Evolutionary conservation across 23 tunicate species (phyloP), one percentile per base, ranked within the genome.

Genomic region (Styela clava): DNA sequence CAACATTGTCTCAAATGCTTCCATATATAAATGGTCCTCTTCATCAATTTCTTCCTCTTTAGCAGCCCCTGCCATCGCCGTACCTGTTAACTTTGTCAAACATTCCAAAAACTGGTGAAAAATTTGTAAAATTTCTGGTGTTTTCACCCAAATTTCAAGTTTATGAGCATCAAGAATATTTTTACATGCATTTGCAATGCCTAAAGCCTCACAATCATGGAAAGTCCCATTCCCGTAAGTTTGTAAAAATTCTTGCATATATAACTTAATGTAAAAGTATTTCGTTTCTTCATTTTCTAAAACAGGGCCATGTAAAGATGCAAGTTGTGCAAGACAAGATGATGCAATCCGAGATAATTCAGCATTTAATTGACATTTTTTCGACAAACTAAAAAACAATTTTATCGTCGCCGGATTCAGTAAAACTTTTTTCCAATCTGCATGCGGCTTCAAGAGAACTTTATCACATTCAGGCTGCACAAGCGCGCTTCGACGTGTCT

Each of bases 311-410:
- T 91, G 56, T 28, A 91, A 84, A 34, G 89, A 74, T 2, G 97
- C 85, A 31, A 91, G 87, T 79, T 91, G 97, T 16, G 90, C 56
- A 3, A 91, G 78, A 64, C 97, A 91, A 2, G 84, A 69, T 22
- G 69, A 35, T 16, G 97, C 82, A 12, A 76, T 16, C 31, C 27
- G 27, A 52, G 65, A 76, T 36, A 76, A 36, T n/a, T 76, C 64
- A 22, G 21, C 24, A 36, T 35, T 23, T 18, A 7, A 12, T 24
- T 56, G 81, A 29, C 81, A 76, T 36, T 28, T 76, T 7, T 52
- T 27, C n/a, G 35, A 37, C 68, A 76, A 24, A 25, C 2, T 29
- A 52, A 76, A 76, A 44, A 76, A 33, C 1, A 52, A 76, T 1
- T 76, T 21, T 3, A 76, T 52, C 21, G 2, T 76, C 2, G 33